Conservation (phyloP, 2,888 invertebrate species). For the Tenthredo livida region DNA sequence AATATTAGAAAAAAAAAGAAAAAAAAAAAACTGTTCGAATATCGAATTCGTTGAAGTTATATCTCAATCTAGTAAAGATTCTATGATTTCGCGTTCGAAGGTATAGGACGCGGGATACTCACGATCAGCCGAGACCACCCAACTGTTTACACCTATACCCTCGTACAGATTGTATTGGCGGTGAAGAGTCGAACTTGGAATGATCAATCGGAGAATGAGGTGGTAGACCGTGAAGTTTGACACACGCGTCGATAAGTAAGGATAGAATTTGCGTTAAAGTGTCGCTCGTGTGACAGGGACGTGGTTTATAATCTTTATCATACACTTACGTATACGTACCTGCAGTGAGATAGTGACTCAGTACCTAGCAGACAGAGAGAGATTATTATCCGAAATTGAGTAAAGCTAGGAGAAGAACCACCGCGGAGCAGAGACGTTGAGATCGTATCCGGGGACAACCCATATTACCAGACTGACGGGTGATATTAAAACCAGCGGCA, state of each 20-base stretch:
- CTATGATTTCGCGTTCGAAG: not conserved
- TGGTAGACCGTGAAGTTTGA: not conserved
- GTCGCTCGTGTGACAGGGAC: not conserved
- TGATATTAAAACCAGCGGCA: conserved; percentile 58
- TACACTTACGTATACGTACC: too few relatives aligned
- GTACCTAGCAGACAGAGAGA: too few relatives aligned
- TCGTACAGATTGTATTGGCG: not conserved
- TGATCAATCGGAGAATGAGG: not conserved
- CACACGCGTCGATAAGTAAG: not conserved
- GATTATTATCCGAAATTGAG: conserved; percentile 3
- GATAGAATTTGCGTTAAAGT: not conserved
- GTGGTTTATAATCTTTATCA: not conserved
- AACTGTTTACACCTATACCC: not conserved
- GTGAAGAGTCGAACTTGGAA: not conserved
- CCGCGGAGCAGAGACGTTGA: not conserved
- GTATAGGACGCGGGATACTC: not conserved
- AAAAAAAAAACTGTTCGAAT: not conserved
- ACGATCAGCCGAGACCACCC: not conserved
- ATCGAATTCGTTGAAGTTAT: not conserved
- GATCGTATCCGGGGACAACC: conserved; percentile 8
- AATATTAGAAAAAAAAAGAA: not conserved
- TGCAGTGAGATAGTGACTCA: too few relatives aligned
- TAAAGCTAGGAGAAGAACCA: not conserved
- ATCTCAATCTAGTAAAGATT: not conserved
- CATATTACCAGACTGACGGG: conserved; percentile 34